These are phyloP conservation scores for Diabrotica virgifera DNA, from an alignment of 1,140 invertebrate species.

Conservation along the genomic window DNA sequence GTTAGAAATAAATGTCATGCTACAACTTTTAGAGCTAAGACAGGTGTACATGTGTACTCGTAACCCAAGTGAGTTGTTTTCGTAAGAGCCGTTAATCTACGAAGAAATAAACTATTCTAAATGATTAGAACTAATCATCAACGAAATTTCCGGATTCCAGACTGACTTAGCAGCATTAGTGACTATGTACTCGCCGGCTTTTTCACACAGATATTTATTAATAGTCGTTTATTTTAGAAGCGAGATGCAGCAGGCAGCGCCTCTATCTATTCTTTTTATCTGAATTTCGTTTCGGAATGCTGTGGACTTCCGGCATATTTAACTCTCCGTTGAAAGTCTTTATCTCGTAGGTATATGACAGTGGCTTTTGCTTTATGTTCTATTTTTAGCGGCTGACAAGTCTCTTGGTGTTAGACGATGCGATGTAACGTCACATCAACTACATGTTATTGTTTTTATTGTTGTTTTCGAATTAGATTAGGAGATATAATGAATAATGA, in stretches of 20 bases:
- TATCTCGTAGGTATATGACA: constrained; percentile 6
- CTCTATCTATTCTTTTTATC: constrained; percentile 14
- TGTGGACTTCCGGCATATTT: constrained; percentile 16
- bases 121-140: constrained; percentile 5
- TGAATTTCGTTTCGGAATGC: constrained; percentile 15
- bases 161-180: constrained; percentile 2
- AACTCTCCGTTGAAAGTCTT: constrained; percentile 16
- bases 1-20: too few relatives aligned
- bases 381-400: constrained; percentile 12
- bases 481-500: background rate
- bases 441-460: constrained; percentile 3
- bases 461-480: constrained; percentile 3
- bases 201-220: constrained; percentile 10
- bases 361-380: constrained; percentile 4
- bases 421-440: background rate
- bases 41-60: too few relatives aligned
- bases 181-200: background rate
- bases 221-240: constrained; percentile 15
- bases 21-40: too few relatives aligned
- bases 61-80: too few relatives aligned
- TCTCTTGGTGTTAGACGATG: background rate
- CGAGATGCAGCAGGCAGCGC: constrained; percentile 8
- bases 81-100: too few relatives aligned
- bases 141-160: constrained; percentile 8
- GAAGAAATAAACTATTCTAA: background rate